These are phyloP conservation scores for Thymelicus sylvestris DNA, from an alignment of 2,888 invertebrate species.

Conservation along the genomic window DNA sequence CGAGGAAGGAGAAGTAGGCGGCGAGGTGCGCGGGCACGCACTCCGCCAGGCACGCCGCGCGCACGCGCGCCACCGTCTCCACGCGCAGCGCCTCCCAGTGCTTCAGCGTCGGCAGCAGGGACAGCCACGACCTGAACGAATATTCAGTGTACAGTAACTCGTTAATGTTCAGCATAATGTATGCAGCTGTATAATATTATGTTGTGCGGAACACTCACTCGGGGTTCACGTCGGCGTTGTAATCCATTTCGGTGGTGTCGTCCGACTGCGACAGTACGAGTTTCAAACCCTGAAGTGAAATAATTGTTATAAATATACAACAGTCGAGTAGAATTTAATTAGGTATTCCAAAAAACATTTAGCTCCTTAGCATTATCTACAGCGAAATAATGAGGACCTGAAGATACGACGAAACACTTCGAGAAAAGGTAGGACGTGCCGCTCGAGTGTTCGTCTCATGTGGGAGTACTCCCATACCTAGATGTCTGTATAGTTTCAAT, in stretches of 20 bases:
- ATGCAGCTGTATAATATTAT: too few species aligned
- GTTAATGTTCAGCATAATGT: too few species aligned
- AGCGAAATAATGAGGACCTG: too few species aligned
- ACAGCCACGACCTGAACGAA: constrained; percentile 69
- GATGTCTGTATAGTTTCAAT: too few species aligned
- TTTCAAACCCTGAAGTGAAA: constrained; percentile 85
- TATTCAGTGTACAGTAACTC: too few species aligned
- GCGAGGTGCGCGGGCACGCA: constrained; percentile 92
- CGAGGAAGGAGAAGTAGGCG: constrained; percentile 94
- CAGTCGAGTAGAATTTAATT: not conserved
- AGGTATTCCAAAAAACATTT: constrained; percentile 36
- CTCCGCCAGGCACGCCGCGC: constrained; percentile 95
- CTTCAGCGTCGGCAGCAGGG: constrained; percentile 87
- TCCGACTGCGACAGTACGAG: constrained; percentile 87
- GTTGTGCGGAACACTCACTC: constrained; percentile 61
- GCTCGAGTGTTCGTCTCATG: too few species aligned
- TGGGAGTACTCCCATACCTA: too few species aligned
- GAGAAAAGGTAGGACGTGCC: too few species aligned
- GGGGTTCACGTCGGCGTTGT: constrained; percentile 75
- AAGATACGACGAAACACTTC: too few species aligned
- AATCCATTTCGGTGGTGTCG: constrained; percentile 72
- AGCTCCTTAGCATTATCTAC: too few species aligned
- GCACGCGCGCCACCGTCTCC: constrained; percentile 89
- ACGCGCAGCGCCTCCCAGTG: constrained; percentile 90
- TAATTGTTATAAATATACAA: not conserved